Base-by-base conservation (phyloP, 2,113 vertebrate species). In the Cettia cetti region DNA sequence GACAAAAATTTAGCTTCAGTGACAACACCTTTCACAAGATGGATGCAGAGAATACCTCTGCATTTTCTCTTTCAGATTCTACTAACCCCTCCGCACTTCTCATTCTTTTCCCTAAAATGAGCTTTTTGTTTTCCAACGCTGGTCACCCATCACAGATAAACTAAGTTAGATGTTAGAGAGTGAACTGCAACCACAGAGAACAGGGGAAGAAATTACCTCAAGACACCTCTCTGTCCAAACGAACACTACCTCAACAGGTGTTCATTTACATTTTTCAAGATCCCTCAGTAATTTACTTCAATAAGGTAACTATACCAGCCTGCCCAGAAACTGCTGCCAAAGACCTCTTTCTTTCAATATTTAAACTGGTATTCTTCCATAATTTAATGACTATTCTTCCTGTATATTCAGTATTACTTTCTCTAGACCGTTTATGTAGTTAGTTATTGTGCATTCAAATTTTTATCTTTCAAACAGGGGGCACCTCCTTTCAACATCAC, bases 11-110 rank as follows among this genome's bases (percentile, higher is more conserved):
- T 33, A 39, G 71, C 10, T 82, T 82, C 33, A 63, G 23, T 9
- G 5, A 75, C 33, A 82, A 45, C 37, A 59, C 7, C 20, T 42
- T 64, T 80, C 33, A 72, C 17, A 75, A 78, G 16, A 84, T 2
- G 2, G 4, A 72, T 3, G 7, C 7, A 5, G 7, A 28, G 13
- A 47, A 42, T 3, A 57, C 1, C 6, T 13, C 70, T 54, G 7
- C 18, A 54, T 9, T 15, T 70, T 45, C 23, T 27, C 31, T 74
- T 52, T 47, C 26, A 72, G 12, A 8, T 65, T 24, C 11, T 61
- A 57, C 13, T 50, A 71, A 4, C 1, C 7, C 9, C 7, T 63
- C 27, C 2, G 1, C 23, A 16, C 7, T 22, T 84, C 30, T 88
- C 21, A 44, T 10, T 63, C 13, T 28, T 39, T 15, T 31, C 26